Conservation (phyloP, 2,888 invertebrate genomes). For the Chelonus formosanus region DNA sequence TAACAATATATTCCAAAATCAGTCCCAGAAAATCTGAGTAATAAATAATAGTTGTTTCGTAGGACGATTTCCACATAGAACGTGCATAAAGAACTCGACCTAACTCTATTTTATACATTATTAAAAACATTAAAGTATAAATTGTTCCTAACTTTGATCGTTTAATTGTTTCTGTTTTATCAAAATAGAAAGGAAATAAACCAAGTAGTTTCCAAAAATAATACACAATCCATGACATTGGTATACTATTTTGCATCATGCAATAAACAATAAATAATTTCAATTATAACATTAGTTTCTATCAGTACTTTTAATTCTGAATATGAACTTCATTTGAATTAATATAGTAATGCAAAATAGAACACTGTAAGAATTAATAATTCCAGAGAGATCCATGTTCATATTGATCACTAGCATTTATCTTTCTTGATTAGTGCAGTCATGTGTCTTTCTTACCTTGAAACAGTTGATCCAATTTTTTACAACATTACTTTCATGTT, state of each 20-base stretch:
- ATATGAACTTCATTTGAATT: too few species aligned
- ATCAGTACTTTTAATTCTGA: too few species aligned
- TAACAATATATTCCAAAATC: slow-evolving; percentile 31
- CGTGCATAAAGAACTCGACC: slow-evolving; percentile 25
- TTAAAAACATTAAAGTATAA: slow-evolving; percentile 30
- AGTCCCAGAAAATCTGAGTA: slow-evolving; percentile 33
- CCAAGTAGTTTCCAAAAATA: slow-evolving; percentile 37
- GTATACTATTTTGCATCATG: neutral
- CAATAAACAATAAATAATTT: too few species aligned
- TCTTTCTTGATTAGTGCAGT: too few species aligned
- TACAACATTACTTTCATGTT: too few species aligned
- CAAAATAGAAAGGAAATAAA: slow-evolving; percentile 35
- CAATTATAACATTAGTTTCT: too few species aligned
- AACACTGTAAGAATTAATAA: too few species aligned
- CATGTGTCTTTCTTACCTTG: too few species aligned
- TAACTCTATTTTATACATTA: slow-evolving; percentile 16
- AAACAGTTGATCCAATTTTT: too few species aligned
- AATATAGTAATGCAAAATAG: too few species aligned
- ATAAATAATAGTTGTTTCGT: slow-evolving; percentile 34
- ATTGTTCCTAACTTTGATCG: slow-evolving; percentile 15
- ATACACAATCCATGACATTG: neutral
- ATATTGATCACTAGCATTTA: too few species aligned
- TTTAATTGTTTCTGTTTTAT: slow-evolving; percentile 18
- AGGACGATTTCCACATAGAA: slow-evolving; percentile 10
- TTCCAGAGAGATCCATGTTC: too few species aligned